Percentiles rank a stretch among this genome's conserved stretches.
Conservation (phyloP, 2,797 vertebrate species). For the Prionace glauca region DNA sequence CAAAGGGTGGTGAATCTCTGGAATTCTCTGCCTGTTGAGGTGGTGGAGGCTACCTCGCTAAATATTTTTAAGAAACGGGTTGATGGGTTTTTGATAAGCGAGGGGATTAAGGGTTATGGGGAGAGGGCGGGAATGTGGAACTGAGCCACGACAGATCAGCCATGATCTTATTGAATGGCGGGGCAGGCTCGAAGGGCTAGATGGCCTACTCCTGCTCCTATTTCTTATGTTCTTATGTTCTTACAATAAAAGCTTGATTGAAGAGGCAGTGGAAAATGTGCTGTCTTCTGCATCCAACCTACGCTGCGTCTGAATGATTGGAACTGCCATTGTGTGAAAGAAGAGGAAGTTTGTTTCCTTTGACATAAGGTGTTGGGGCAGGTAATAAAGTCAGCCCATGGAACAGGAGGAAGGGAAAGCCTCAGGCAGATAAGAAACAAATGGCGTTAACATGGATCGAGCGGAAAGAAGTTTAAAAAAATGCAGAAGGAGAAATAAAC, state of each 20-base stretch:
- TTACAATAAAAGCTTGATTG: not conserved
- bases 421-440: not conserved
- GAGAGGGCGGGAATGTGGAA: too few species aligned
- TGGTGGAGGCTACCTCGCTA: too few species aligned
- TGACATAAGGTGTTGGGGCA: not conserved
- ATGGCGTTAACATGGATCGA: not conserved
- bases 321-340: not conserved
- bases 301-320: not conserved
- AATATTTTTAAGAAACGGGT: too few species aligned
- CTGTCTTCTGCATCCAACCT: not conserved
- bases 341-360: not conserved
- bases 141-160: too few species aligned
- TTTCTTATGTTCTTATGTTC: too few species aligned
- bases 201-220: too few species aligned
- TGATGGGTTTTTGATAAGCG: too few species aligned
- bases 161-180: too few species aligned
- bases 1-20: too few species aligned
- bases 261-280: not conserved
- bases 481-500: not conserved
- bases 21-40: too few species aligned
- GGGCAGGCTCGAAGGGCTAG: too few species aligned
- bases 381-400: not conserved
- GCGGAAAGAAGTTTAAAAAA: not conserved
- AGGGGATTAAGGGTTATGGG: too few species aligned
- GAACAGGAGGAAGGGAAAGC: not conserved